Conservation (phyloP, 2,113 vertebrate species). For the Phylloscopus trochilus region DNA sequence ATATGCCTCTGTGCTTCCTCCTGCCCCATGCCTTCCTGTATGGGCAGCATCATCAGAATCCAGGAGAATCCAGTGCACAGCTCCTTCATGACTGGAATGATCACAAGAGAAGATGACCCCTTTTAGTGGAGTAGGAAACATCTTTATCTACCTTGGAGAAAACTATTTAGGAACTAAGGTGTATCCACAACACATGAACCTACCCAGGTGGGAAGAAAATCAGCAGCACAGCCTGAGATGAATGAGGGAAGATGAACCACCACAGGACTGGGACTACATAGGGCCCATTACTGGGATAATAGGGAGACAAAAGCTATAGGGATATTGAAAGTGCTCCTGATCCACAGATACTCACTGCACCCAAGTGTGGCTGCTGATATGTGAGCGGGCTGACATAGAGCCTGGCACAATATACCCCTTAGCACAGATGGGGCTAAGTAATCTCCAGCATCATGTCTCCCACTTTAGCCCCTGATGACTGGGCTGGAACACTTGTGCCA, state of each 20-base stretch:
- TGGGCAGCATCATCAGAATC: not conserved
- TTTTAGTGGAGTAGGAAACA: not conserved
- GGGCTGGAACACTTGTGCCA: not conserved
- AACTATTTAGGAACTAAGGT: not conserved
- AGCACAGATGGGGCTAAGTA: not conserved
- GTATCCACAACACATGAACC: not conserved
- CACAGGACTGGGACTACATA: accelerated
- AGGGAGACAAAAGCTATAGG: not conserved
- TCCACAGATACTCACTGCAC: not conserved
- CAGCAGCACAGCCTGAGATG: not conserved
- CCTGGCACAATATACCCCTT: not conserved
- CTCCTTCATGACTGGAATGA: not conserved
- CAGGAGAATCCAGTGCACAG: not conserved
- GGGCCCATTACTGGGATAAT: accelerated
- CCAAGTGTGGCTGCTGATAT: accelerated
- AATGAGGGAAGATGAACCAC: not conserved
- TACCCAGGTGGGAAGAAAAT: not conserved
- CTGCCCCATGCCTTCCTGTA: not conserved
- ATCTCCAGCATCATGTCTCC: not conserved
- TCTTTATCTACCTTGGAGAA: not conserved
- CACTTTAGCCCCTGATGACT: not conserved
- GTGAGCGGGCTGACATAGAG: accelerated
- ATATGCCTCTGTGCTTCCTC: not conserved
- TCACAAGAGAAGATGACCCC: not conserved
- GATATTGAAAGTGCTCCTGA: not conserved